A percentile compares a stretch with the other conserved stretches of the same genome.
phyloP scores from a whole-genome alignment of 2,113 vertebrate species.

The Archilochus colubris region DNA sequence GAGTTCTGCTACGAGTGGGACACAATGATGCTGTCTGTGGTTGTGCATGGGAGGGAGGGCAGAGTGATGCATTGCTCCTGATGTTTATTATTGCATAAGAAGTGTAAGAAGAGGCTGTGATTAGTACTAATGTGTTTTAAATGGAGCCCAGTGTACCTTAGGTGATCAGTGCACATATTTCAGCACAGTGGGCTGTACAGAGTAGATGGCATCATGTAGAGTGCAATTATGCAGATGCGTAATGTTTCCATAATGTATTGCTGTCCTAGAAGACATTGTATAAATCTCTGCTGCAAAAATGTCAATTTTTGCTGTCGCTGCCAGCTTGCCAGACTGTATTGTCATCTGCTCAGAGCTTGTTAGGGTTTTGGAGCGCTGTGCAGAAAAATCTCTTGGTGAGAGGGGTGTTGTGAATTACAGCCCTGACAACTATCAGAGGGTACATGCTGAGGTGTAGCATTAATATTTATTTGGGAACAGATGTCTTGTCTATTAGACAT shows the following conservation, averaged over 20 bases:
- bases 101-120: background rate
- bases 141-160: background rate
- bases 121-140: background rate
- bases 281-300: constrained; percentile 25
- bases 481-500: background rate
- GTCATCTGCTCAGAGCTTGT: constrained; percentile 28
- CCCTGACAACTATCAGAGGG: background rate
- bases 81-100: background rate
- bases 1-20: background rate
- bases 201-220: background rate
- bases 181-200: background rate
- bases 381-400: background rate
- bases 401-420: background rate
- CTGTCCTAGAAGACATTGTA: background rate
- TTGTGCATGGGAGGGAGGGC: background rate
- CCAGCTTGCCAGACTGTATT: constrained; percentile 11
- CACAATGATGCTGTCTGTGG: background rate
- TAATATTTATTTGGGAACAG: constrained; percentile 4
- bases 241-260: background rate
- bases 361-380: constrained; percentile 2
- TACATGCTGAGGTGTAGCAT: constrained; percentile 16
- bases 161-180: background rate
- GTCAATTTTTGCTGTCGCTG: background rate
- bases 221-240: constrained; percentile 17
- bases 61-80: background rate